Evolutionary conservation across 1,140 invertebrate species (phyloP).

Genomic region (Drosophila eugracilis): DNA sequence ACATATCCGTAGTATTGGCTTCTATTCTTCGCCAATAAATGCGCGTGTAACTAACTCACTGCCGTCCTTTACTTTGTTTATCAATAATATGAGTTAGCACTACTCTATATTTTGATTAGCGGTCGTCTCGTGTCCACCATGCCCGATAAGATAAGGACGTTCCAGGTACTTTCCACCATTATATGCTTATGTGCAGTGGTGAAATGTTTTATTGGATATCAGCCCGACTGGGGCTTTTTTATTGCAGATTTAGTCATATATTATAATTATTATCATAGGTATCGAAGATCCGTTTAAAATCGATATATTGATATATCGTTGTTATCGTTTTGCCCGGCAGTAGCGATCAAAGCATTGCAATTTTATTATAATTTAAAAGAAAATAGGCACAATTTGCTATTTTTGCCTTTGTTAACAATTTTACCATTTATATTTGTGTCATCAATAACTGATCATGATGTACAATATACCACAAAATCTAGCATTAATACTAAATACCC

Average conservation of each 20-base stretch:
- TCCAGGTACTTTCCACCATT: constrained; percentile 15
- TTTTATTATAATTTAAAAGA: no score
- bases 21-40: constrained; percentile 8
- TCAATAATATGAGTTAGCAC: constrained; percentile 35
- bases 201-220: neutral
- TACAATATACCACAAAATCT: no score
- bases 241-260: constrained; percentile 1
- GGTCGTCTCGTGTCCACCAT: constrained; percentile 20
- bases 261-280: neutral
- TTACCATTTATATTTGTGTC: no score
- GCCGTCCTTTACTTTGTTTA: constrained; percentile 23
- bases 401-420: no score
- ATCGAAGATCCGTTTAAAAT: neutral
- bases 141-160: constrained; percentile 51
- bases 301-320: neutral
- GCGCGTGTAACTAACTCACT: constrained; percentile 13
- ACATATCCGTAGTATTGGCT: constrained; percentile 5
- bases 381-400: no score
- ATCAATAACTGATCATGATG: no score
- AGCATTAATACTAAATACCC: no score
- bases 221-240: neutral
- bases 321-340: no score
- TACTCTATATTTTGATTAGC: constrained; percentile 52
- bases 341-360: no score
- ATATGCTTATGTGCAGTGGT: constrained; percentile 3